phyloP scores from a whole-genome alignment of 92 coral and sea anemone genomes.

The Pocillopora grandis region DNA sequence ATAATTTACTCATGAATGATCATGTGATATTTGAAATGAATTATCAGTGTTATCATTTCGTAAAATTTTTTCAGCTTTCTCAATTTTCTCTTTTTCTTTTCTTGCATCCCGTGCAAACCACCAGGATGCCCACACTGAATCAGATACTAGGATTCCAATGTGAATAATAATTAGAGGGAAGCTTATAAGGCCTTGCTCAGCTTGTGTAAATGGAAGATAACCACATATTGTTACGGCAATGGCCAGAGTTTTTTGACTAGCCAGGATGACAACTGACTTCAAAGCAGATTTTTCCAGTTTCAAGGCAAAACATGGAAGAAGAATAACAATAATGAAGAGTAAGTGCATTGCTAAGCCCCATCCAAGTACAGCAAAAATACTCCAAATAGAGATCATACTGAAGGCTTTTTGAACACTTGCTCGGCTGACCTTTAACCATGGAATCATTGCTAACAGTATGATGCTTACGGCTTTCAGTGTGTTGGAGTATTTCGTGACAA shows the following conservation, averaged over 20 bases:
- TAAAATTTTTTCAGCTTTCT: too few species aligned
- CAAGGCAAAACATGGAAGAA: slow-evolving; percentile 54
- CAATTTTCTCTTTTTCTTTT: slow-evolving; percentile 3
- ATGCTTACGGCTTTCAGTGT: slow-evolving; percentile 72
- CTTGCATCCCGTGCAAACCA: slow-evolving; percentile 77
- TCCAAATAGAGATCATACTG: slow-evolving; percentile 51
- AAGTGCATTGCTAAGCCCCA: slow-evolving; percentile 88
- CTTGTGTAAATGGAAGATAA: slow-evolving; percentile 70
- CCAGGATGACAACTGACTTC: slow-evolving; percentile 77
- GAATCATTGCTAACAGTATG: slow-evolving; percentile 72
- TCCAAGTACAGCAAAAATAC: slow-evolving; percentile 72
- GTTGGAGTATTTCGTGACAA: slow-evolving; percentile 67
- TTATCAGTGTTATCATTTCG: too few species aligned
- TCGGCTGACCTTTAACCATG: slow-evolving; percentile 95
- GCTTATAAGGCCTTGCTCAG: slow-evolving; percentile 79
- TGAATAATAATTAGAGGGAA: slow-evolving; percentile 84
- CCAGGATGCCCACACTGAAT: slow-evolving; percentile 72
- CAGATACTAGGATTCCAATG: slow-evolving; percentile 70
- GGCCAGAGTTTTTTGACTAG: slow-evolving; percentile 86
- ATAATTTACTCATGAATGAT: too few species aligned
- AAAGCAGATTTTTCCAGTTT: slow-evolving; percentile 62
- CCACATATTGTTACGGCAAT: slow-evolving; percentile 79
- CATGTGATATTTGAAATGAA: too few species aligned
- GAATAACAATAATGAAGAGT: slow-evolving; percentile 63
- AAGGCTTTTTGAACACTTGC: slow-evolving; percentile 85